phyloP scores from a whole-genome alignment of 1,140 invertebrate genomes.

The Plutomurus gul region DNA sequence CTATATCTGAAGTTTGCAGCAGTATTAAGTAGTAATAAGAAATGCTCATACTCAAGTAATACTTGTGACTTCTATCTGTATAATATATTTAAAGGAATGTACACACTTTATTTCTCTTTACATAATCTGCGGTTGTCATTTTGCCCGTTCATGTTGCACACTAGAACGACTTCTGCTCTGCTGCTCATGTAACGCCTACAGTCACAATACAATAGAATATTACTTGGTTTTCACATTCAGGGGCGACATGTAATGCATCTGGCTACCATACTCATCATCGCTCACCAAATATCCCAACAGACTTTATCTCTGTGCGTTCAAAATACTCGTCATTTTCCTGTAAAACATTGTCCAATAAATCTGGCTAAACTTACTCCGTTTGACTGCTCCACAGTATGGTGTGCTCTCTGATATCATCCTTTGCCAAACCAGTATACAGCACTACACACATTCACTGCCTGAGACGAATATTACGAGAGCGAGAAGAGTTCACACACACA shows the following conservation, averaged over 20 bases:
- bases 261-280: slow-evolving; percentile 21
- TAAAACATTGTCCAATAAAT: slow-evolving; percentile 34
- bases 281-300: neutral
- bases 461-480: too few relatives aligned
- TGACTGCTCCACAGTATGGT: neutral
- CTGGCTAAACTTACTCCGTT: slow-evolving; percentile 25
- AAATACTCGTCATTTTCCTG: slow-evolving; percentile 35
- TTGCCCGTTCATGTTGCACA: neutral
- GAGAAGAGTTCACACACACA: too few relatives aligned
- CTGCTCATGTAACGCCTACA: neutral
- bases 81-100: neutral
- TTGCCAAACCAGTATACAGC: neutral
- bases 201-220: neutral
- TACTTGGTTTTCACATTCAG: neutral
- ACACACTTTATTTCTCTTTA: neutral
- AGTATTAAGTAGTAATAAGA: too few relatives aligned
- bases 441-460: too few relatives aligned
- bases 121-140: neutral
- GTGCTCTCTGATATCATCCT: neutral
- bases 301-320: slow-evolving; percentile 31
- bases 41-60: neutral
- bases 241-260: slow-evolving; percentile 8
- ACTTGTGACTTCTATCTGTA: too few relatives aligned
- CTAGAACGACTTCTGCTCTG: neutral
- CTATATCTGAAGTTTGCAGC: too few relatives aligned